Evolutionary conservation across 2,113 vertebrate genomes (phyloP).

Genomic region (Poeciliopsis occidentalis): DNA sequence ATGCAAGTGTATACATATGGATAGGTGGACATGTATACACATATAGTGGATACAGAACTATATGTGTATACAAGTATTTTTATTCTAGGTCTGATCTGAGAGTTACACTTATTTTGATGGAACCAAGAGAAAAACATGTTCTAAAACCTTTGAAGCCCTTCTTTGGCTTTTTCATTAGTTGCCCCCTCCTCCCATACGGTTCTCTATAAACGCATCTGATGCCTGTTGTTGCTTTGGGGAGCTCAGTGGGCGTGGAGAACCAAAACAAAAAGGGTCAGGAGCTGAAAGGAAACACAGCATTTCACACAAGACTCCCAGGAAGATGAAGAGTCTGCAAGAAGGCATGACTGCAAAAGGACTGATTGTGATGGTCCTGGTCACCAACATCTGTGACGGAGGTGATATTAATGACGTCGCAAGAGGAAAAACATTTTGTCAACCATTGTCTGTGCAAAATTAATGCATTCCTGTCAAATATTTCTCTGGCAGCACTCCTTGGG

Average conservation of each 20-base stretch:
- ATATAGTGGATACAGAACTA: too few relatives aligned
- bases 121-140: background rate
- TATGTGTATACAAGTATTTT: too few relatives aligned
- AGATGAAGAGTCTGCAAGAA: conserved; percentile 43
- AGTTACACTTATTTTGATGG: too few relatives aligned
- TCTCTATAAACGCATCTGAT: conserved; percentile 5
- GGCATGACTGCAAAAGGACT: conserved; percentile 64
- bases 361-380: conserved; percentile 54
- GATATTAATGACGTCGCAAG: conserved; percentile 20
- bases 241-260: conserved; percentile 57
- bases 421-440: background rate
- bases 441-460: background rate
- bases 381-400: conserved; percentile 74
- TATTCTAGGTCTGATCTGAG: too few relatives aligned
- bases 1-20: too few relatives aligned
- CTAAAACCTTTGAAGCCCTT: background rate
- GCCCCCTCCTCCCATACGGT: background rate
- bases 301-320: conserved; percentile 13
- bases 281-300: conserved; percentile 16
- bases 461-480: conserved; percentile 16
- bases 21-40: too few relatives aligned
- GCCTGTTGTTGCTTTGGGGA: conserved; percentile 4
- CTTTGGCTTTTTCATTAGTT: background rate
- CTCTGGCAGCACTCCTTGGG: conserved; percentile 62
- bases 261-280: conserved; percentile 50